Base-by-base conservation (phyloP, 2,888 invertebrate species). In the Caenorhabditis sp. region DNA sequence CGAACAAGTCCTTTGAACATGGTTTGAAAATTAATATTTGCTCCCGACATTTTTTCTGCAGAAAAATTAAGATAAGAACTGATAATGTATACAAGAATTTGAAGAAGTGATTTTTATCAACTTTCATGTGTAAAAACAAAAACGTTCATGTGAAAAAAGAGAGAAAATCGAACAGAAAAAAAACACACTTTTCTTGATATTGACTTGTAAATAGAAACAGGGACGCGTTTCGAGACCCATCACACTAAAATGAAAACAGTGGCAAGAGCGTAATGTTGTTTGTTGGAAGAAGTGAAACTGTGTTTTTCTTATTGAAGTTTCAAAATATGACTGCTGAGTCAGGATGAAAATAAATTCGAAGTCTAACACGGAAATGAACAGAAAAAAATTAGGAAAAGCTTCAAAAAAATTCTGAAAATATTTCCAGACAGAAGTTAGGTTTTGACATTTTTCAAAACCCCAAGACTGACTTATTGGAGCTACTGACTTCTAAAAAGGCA, bases 21-120 rank as follows among this genome's bases (percentile, higher is more conserved):
- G 4, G 24, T 23, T 59, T 43, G 59, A 14, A 24, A 59, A 24
- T 58, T 58, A 4, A 55, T 14, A 21, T 58, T 58, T 23, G 57
- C 36, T 19, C 36, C 36, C 17, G 57, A 36, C 57, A 58, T 58
- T 31, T n/a, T n/a, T n/a, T n/a, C 55, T 27, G 26, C 8, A 55
- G 17, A 50, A 50, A 12, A 14, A 12, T 50, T 5, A 8, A 17
- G 50, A 50, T n/a, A 50, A 10, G 50, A 50, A 50, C 17, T n/a
- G 19, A 21, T 23, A 51, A 23, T 51, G 6, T 31, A 31, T 31
- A 31, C 31, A 43, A 43, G 17, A 43, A 43, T 43, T 43, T 43
- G 14, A 6, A 43, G 14, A 3, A 3, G 14, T 43, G 43, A 10
- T 17, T 5, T 17, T 43, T 43, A n/a, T n/a, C 14, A 17, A 12